Evolutionary conservation across 2,113 vertebrate genomes (phyloP), one percentile per base, ranked within the genome.

Genomic region (Carlito syrichta): DNA sequence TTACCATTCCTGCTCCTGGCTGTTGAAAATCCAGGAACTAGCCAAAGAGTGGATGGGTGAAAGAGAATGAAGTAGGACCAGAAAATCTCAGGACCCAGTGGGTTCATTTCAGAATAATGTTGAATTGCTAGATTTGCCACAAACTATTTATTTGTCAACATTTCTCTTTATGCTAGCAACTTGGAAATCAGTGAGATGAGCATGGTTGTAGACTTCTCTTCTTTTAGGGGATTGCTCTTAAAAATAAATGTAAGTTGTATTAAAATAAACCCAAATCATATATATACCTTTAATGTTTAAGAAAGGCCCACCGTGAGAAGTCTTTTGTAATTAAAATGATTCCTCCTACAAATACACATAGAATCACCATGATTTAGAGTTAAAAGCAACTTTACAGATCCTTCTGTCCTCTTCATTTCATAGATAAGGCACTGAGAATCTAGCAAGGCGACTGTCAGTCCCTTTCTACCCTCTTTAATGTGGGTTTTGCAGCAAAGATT

Each of bases 11-110:
- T 79, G 2, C n/a, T 83, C 78, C 83, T 43, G 43, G 27, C n/a
- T 84, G 11, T 50, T 96, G 74, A 71, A 93, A 82, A 79, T 94
- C 54, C 45, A 68, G 89, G 45, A 96, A 92, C 89, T 62, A 63
- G n/a, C 86, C 52, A 35, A 38, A 76, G 69, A 60, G 60, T 93
- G 54, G 25, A 60, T 58, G 12, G 54, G 25, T 25, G 6, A 52
- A 86, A 84, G 52, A 95, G 48, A 90, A 79, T 58, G 25, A 13
- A 84, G 27, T 25, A 25, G 17, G 35, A 32, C 50, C 50, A 58
- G 62, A 69, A 66, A 79, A 76, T 77, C 86, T 84, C 79, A 48
- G 78, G 23, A 43, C 54, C 11, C 40, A 35, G 45, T 74, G 73
- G 89, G 86, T 94, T 93, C 78, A 74, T 82, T 86, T 73, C 79